These are phyloP conservation scores for Pagetopsis macropterus DNA, from an alignment of 2,797 vertebrate species.

Conservation along the genomic window DNA sequence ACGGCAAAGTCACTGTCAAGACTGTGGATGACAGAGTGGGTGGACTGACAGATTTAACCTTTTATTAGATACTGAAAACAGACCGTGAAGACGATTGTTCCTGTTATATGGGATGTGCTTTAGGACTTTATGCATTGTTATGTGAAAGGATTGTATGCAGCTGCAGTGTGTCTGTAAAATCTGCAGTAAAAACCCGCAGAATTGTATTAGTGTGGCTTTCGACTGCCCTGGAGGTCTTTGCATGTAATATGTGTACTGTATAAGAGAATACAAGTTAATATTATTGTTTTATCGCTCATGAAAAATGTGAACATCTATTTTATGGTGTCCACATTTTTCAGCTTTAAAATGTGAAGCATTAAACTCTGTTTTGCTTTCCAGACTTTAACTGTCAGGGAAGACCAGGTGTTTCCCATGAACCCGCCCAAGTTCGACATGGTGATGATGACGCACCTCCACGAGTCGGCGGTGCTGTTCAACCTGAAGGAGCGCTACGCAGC, in stretches of 20 bases:
- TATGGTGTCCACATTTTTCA: background rate
- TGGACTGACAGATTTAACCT: conserved; percentile 64
- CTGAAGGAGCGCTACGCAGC: conserved; percentile 88
- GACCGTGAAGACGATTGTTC: too few relatives aligned
- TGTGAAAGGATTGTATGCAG: background rate
- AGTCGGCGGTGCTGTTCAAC: conserved; percentile 89
- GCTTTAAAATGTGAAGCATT: background rate
- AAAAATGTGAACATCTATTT: background rate
- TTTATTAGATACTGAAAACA: conserved; percentile 11
- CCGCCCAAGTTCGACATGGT: conserved; percentile 72
- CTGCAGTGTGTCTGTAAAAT: conserved; percentile 15
- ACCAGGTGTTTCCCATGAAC: conserved; percentile 78
- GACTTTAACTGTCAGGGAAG: conserved; percentile 80
- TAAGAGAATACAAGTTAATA: conserved; percentile 3
- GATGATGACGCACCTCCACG: conserved; percentile 87
- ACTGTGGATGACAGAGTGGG: conserved; percentile 82
- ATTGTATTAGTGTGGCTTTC: conserved; percentile 16
- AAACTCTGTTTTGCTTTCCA: conserved; percentile 13
- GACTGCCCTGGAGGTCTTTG: conserved; percentile 2
- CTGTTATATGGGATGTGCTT: background rate
- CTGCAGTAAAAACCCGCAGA: conserved; percentile 18
- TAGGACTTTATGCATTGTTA: background rate
- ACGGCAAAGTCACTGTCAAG: conserved; percentile 81
- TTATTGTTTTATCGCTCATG: conserved; percentile 1
- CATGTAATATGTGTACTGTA: background rate